phyloP scores from a whole-genome alignment of 2,797 vertebrate species.

The Echeneis naucrates region DNA sequence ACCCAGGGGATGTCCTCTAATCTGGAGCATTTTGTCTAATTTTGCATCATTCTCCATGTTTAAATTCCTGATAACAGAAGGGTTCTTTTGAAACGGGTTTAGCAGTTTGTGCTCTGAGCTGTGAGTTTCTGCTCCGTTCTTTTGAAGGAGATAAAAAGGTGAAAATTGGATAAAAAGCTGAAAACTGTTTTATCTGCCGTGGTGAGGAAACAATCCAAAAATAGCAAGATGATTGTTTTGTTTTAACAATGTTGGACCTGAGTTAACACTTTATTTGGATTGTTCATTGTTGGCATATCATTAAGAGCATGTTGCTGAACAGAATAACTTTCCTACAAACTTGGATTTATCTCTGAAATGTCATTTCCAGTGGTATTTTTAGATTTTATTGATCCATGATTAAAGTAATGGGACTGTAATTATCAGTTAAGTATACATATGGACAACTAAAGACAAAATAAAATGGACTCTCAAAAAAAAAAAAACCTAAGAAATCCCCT shows the following conservation, averaged over 20 bases:
- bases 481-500: constrained; percentile 55
- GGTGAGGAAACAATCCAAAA: constrained; percentile 14
- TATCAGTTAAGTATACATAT: not conserved
- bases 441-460: not conserved
- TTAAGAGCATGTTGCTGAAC: constrained; percentile 11
- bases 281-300: not conserved
- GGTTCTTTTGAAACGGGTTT: constrained; percentile 19
- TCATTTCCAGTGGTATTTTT: too few relatives aligned
- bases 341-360: constrained; percentile 4
- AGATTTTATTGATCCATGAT: not conserved
- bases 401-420: constrained; percentile 1
- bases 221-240: constrained; percentile 11
- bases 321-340: constrained; percentile 19
- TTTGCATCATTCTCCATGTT: constrained; percentile 6
- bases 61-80: constrained; percentile 26
- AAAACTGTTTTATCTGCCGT: constrained; percentile 36
- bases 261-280: constrained; percentile 44
- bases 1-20: constrained; percentile 39
- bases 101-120: constrained; percentile 14
- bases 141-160: constrained; percentile 9
- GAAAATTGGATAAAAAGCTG: constrained; percentile 18
- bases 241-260: constrained; percentile 20
- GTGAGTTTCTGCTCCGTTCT: not conserved
- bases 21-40: constrained; percentile 62
- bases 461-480: constrained; percentile 4